Conservation (phyloP, 2,113 vertebrate species). For the Eolophus roseicapilla region DNA sequence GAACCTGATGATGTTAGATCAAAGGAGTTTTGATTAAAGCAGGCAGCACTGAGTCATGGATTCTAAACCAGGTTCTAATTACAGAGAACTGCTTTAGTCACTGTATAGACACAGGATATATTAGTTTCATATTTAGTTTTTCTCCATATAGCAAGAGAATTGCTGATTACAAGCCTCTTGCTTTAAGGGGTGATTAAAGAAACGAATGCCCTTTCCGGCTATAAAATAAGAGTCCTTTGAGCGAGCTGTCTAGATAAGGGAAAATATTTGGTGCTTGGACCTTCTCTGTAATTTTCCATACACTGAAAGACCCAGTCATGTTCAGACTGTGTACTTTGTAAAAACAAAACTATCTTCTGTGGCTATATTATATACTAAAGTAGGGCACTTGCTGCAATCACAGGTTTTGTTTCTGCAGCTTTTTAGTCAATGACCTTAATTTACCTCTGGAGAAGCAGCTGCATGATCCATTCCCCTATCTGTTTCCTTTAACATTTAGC, state of each 20-base stretch:
- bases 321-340: neutral
- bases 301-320: neutral
- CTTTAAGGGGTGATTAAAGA: conserved; percentile 65
- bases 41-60: neutral
- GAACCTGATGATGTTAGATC: neutral
- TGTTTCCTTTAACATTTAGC: neutral
- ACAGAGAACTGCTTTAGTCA: neutral
- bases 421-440: neutral
- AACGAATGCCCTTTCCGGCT: conserved; percentile 54
- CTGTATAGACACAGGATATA: neutral
- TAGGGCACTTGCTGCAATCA: neutral
- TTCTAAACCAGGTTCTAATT: neutral
- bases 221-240: conserved; percentile 67
- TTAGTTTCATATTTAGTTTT: neutral
- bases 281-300: conserved; percentile 31
- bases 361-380: neutral
- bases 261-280: conserved; percentile 67
- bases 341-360: neutral
- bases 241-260: conserved; percentile 71
- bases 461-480: neutral
- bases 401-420: neutral
- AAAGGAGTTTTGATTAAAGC: conserved; percentile 13
- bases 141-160: neutral
- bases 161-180: conserved; percentile 5
- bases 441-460: neutral